A percentile compares a stretch with the other conserved stretches of the same genome.
These are phyloP conservation scores for Cyphomyrus discorhynchus DNA, from an alignment of 2,113 vertebrate species.

Conservation along the genomic window DNA sequence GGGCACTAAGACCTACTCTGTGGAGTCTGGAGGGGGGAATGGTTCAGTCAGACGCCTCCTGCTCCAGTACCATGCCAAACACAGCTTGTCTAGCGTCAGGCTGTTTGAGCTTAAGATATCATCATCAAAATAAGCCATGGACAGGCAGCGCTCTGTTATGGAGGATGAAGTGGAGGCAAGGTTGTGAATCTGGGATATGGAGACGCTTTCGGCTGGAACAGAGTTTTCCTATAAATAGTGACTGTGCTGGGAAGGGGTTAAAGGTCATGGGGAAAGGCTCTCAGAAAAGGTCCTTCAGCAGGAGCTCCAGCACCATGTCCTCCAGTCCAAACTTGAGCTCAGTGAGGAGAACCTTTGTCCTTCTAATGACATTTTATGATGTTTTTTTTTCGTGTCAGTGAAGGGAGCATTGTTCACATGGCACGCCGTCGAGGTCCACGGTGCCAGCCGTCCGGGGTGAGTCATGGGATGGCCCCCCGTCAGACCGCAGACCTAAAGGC, in stretches of 20 bases:
- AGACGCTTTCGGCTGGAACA: not conserved
- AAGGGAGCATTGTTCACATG: not conserved
- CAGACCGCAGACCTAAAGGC: not conserved
- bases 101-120: not conserved
- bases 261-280: not conserved
- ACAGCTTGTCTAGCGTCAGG: not conserved
- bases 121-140: not conserved
- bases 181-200: not conserved
- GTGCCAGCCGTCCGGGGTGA: not conserved
- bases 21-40: not conserved
- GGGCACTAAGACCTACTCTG: not conserved
- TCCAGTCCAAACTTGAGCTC: not conserved
- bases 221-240: not conserved
- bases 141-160: not conserved
- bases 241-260: conserved; percentile 8
- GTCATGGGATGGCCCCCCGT: not conserved
- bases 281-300: not conserved
- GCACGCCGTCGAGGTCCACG: not conserved
- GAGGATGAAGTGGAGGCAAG: not conserved
- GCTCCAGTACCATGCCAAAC: not conserved
- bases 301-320: not conserved
- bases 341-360: not conserved
- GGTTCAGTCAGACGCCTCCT: not conserved
- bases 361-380: not conserved
- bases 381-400: not conserved